Conservation (phyloP, 2,113 vertebrate species). For the Amazona guildingii region DNA sequence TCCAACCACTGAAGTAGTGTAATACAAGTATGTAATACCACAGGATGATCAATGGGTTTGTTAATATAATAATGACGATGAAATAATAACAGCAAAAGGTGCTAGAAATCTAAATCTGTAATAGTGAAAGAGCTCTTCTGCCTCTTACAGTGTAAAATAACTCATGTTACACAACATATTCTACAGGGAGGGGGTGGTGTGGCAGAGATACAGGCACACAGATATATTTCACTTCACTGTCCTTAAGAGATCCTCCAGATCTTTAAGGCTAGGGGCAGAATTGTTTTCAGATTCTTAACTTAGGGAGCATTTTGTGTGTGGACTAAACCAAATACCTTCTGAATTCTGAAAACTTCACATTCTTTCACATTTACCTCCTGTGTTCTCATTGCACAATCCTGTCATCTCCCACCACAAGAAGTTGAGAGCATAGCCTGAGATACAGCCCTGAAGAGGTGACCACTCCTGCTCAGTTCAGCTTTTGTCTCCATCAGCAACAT, state of each 20-base stretch:
- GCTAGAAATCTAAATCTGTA: neutral
- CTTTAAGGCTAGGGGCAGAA: neutral
- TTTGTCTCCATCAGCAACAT: neutral
- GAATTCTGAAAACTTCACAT: neutral
- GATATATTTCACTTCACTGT: neutral
- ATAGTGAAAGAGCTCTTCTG: neutral
- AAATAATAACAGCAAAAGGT: neutral
- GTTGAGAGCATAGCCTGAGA: neutral
- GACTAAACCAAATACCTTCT: neutral
- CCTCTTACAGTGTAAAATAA: neutral
- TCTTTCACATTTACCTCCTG: neutral
- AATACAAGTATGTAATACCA: neutral
- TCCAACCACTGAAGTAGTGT: neutral
- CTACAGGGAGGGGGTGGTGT: neutral
- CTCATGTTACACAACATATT: neutral
- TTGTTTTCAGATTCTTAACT: neutral
- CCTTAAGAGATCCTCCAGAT: neutral
- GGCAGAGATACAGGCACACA: neutral
- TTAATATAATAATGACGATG: neutral
- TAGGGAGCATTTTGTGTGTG: neutral
- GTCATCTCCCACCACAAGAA: neutral
- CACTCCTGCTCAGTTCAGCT: neutral
- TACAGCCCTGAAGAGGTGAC: neutral
- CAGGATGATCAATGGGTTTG: neutral
- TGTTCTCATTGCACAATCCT: neutral